A percentile compares a stretch with the other conserved stretches of the same genome.
Conservation (phyloP, 1,140 invertebrate genomes). For the Diorhabda sublineata region DNA sequence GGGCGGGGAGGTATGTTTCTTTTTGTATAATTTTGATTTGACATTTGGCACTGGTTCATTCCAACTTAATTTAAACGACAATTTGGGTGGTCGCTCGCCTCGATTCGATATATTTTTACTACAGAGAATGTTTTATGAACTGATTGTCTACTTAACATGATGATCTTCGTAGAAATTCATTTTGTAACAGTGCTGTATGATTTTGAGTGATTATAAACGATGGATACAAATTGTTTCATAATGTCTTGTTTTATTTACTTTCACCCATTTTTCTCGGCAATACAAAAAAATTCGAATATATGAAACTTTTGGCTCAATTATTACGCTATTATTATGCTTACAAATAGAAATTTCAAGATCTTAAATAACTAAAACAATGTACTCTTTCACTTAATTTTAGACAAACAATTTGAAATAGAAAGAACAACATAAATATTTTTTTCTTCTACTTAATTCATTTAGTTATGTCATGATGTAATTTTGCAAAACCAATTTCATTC, state of each 20-base stretch:
- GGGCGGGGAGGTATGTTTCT: neutral
- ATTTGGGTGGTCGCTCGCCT: slow-evolving; percentile 19
- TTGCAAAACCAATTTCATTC: too few relatives aligned
- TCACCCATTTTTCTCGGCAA: neutral
- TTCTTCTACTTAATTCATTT: too few relatives aligned
- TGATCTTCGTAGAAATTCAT: slow-evolving; percentile 36
- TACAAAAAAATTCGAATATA: neutral
- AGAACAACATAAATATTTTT: too few relatives aligned
- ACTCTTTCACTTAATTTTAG: too few relatives aligned
- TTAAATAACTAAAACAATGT: too few relatives aligned
- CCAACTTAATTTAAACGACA: slow-evolving; percentile 29
- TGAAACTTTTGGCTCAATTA: too few relatives aligned
- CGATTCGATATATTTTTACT: slow-evolving; percentile 35
- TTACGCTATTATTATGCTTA: too few relatives aligned
- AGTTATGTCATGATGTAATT: too few relatives aligned
- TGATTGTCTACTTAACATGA: slow-evolving; percentile 39
- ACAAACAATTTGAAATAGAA: too few relatives aligned
- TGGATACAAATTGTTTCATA: slow-evolving; percentile 47
- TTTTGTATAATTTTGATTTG: slow-evolving; percentile 29
- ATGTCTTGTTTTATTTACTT: slow-evolving; percentile 33
- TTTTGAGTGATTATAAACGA: slow-evolving; percentile 45
- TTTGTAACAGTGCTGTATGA: slow-evolving; percentile 45
- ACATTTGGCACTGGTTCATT: slow-evolving; percentile 37
- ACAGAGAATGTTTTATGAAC: slow-evolving; percentile 21
- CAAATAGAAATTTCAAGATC: too few relatives aligned